Percentiles rank a stretch among this genome's conserved stretches.
phyloP scores from a whole-genome alignment of 30 jellyfish, hydroid and myxozoan genomes.

The Nemopilema nomurai region DNA sequence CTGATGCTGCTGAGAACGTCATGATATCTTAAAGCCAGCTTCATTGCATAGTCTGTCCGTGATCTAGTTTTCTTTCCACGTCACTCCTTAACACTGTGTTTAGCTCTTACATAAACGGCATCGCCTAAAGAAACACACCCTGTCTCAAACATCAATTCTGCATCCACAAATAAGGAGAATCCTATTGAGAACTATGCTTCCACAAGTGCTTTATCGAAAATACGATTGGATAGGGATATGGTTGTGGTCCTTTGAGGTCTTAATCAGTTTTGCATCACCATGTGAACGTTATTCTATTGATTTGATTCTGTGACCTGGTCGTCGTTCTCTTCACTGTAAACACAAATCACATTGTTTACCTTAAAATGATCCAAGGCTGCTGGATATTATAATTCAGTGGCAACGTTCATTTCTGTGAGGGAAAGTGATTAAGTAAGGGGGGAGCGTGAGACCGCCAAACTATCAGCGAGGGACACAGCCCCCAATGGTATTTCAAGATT shows the following conservation, averaged over 20 bases:
- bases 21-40: too few species aligned
- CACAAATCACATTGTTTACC: not conserved
- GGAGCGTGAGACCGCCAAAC: too few species aligned
- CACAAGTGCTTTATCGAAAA: not conserved
- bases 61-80: too few species aligned
- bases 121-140: too few species aligned
- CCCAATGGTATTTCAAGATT: too few species aligned
- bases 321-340: not conserved
- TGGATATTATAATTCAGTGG: not conserved
- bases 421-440: not conserved
- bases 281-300: not conserved
- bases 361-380: not conserved
- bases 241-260: not conserved
- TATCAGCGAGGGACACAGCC: too few species aligned
- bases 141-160: too few species aligned
- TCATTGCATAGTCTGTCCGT: too few species aligned
- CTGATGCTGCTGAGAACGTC: too few species aligned
- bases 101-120: too few species aligned
- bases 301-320: not conserved
- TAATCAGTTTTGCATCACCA: not conserved
- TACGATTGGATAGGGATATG: not conserved
- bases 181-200: not conserved
- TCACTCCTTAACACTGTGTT: too few species aligned
- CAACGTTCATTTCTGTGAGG: not conserved
- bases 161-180: too few species aligned